Percentiles rank a stretch among this genome's conserved stretches.
These are phyloP conservation scores for Conchocele bisecta DNA, from an alignment of 2,888 invertebrate genomes.

Conservation along the genomic window DNA sequence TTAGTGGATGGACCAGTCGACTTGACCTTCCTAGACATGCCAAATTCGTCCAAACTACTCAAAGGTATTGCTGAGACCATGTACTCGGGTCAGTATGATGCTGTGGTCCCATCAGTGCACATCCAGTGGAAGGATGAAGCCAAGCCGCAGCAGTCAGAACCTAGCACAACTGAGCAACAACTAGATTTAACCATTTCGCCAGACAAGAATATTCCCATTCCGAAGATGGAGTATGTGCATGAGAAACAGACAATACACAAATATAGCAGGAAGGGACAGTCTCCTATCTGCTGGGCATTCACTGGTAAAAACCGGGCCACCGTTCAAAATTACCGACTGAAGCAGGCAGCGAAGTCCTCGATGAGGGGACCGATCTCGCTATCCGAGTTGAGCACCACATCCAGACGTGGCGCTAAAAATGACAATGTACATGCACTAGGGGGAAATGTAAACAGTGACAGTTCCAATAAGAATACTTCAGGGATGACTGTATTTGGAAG, in stretches of 20 bases:
- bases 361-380: conserved; percentile 13
- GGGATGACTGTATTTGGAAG: conserved; percentile 50
- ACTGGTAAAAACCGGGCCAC: conserved; percentile 62
- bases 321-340: conserved; percentile 64
- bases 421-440: conserved; percentile 36
- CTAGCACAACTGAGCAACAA: too few species aligned
- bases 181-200: too few species aligned
- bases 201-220: not conserved
- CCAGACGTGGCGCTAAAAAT: not conserved
- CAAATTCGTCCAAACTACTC: conserved; percentile 52
- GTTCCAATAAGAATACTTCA: conserved; percentile 9
- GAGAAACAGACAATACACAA: conserved; percentile 27
- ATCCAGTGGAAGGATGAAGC: not conserved
- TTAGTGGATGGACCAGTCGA: conserved; percentile 51
- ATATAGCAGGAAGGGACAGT: conserved; percentile 31
- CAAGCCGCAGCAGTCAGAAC: not conserved
- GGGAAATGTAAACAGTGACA: not conserved
- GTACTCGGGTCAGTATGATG: conserved; percentile 14
- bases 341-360: conserved; percentile 26
- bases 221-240: not conserved
- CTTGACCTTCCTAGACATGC: conserved; percentile 34
- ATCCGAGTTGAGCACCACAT: not conserved
- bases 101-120: not conserved
- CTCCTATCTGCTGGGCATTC: conserved; percentile 60
- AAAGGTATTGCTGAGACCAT: conserved; percentile 51